These are phyloP conservation scores for Centropristis striata DNA, from an alignment of 2,113 vertebrate genomes.

Conservation along the genomic window DNA sequence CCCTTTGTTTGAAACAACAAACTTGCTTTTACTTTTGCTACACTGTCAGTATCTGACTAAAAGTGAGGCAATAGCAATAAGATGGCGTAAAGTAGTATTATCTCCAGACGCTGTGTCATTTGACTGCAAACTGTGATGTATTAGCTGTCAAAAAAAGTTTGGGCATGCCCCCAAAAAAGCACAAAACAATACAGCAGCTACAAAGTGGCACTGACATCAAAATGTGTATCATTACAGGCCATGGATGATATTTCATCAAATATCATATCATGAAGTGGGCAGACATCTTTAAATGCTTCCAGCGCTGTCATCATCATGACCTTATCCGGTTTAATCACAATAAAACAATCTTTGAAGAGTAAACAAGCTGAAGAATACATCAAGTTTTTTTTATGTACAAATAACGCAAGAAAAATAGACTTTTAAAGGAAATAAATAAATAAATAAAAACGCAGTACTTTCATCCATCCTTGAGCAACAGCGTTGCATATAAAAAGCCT, in stretches of 20 bases:
- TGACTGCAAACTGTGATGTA: not conserved
- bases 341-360: slow-evolving; percentile 45
- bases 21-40: slow-evolving; percentile 27
- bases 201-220: slow-evolving; percentile 28
- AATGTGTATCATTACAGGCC: slow-evolving; percentile 22
- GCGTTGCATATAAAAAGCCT: slow-evolving; percentile 51
- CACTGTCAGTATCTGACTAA: slow-evolving; percentile 18
- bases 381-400: slow-evolving; percentile 41
- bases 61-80: not conserved
- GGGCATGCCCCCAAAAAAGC: not conserved
- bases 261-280: not conserved
- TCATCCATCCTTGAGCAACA: slow-evolving; percentile 59
- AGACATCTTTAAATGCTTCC: slow-evolving; percentile 27
- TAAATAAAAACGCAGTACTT: slow-evolving; percentile 51
- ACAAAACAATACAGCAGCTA: not conserved
- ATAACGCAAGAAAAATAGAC: slow-evolving; percentile 44
- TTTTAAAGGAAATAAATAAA: slow-evolving; percentile 46
- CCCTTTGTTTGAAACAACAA: slow-evolving; percentile 21
- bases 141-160: slow-evolving; percentile 33
- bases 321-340: slow-evolving; percentile 42
- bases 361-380: slow-evolving; percentile 17
- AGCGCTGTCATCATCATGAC: not conserved
- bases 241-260: slow-evolving; percentile 15
- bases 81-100: slow-evolving; percentile 1
- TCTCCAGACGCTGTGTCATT: slow-evolving; percentile 15